A percentile compares a stretch with the other conserved stretches of the same genome.
phyloP scores from a whole-genome alignment of 2,113 vertebrate genomes.

The Podiceps cristatus region DNA sequence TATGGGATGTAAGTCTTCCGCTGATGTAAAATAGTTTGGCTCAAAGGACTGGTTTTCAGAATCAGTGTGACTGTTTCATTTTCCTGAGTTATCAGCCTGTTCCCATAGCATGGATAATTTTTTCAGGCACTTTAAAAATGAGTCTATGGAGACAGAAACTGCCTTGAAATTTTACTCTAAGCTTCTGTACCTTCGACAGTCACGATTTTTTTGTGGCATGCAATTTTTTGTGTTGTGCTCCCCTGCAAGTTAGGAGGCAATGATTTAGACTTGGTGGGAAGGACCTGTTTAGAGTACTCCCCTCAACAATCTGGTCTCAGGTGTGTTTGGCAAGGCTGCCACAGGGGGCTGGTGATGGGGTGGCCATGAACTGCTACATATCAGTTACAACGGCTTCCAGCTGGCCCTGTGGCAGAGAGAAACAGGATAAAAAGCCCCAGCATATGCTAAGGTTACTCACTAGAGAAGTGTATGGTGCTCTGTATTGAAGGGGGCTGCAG shows the following conservation, averaged over 20 bases:
- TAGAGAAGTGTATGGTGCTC: neutral
- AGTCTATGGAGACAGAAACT: neutral
- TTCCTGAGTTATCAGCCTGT: neutral
- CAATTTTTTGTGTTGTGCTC: accelerated
- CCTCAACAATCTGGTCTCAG: accelerated
- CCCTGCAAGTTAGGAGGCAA: neutral
- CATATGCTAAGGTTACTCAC: neutral
- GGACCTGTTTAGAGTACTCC: neutral
- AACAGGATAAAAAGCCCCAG: neutral
- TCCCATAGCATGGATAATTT: neutral
- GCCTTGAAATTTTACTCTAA: neutral
- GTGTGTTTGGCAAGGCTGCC: neutral
- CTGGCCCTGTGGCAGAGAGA: neutral
- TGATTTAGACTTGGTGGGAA: no score
- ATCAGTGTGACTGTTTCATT: neutral
- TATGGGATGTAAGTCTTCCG: neutral
- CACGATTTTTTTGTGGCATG: accelerated
- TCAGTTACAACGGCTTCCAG: neutral
- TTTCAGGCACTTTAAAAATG: neutral
- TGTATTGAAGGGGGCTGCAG: neutral
- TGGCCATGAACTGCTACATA: neutral
- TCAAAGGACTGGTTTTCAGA: neutral
- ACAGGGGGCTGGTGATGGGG: neutral
- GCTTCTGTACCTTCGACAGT: neutral
- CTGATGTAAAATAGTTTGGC: neutral